Conservation (phyloP, 92 coral and sea anemone species). For the Epizoanthus ramosus region DNA sequence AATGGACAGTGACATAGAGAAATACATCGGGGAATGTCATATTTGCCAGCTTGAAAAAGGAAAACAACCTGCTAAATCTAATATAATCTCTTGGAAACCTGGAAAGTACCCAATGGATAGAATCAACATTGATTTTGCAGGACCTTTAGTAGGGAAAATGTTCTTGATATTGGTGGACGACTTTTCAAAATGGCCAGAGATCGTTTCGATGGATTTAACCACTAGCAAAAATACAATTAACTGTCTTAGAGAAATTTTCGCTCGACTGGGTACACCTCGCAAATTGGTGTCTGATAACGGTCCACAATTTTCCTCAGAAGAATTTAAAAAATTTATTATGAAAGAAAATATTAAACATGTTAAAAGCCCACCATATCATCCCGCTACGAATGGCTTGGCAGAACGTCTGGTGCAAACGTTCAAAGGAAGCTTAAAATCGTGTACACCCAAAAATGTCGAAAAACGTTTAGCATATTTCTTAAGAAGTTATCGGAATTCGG, state of each 20-base stretch:
- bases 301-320: not conserved
- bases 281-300: not conserved
- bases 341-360: not conserved
- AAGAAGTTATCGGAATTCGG: too few species aligned
- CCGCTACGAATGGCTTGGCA: not conserved
- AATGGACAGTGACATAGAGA: too few species aligned
- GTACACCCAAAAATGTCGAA: too few species aligned
- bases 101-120: too few species aligned
- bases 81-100: too few species aligned
- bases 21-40: too few species aligned
- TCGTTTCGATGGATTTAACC: not conserved
- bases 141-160: not conserved
- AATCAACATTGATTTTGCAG: not conserved
- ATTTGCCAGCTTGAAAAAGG: too few species aligned
- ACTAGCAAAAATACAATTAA: not conserved
- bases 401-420: not conserved
- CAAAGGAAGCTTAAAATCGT: too few species aligned
- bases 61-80: too few species aligned
- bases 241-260: not conserved
- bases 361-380: not conserved
- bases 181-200: not conserved
- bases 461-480: too few species aligned
- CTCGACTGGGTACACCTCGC: not conserved
- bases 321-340: not conserved
- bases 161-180: not conserved